Percentiles rank a stretch among this genome's conserved stretches.
phyloP scores from a whole-genome alignment of 1,140 invertebrate genomes.

The Drosophila tristis region DNA sequence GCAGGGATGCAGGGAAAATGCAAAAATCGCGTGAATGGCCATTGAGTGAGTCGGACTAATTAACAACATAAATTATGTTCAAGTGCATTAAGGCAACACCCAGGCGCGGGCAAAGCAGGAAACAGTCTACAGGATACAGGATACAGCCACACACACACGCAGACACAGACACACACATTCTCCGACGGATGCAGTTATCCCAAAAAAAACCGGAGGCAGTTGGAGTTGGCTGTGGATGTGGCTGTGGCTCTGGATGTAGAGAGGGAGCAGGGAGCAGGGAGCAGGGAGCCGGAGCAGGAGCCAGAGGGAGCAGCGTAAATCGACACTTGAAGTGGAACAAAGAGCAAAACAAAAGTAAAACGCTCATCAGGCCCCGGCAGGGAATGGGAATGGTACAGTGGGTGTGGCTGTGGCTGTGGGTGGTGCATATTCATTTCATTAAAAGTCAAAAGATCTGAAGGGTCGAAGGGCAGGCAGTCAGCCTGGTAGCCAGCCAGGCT shows the following conservation, averaged over 20 bases:
- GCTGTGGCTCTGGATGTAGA: background rate
- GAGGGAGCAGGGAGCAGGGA: background rate
- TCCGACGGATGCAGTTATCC: conserved; percentile 47
- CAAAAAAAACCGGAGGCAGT: conserved; percentile 10
- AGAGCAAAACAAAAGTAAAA: conserved; percentile 43
- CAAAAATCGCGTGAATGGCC: conserved; percentile 59
- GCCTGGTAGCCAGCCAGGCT: conserved; percentile 18
- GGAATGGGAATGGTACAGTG: background rate
- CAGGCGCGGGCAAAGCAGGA: conserved; percentile 9
- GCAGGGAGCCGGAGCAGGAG: conserved; percentile 1
- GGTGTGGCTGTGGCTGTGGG: background rate
- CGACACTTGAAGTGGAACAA: conserved; percentile 70
- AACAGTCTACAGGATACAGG: conserved; percentile 10
- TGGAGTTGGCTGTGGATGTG: background rate
- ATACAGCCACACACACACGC: conserved; percentile 9
- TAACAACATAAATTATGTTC: conserved; percentile 82
- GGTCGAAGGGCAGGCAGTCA: background rate
- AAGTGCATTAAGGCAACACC: conserved; percentile 74
- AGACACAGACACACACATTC: conserved; percentile 28
- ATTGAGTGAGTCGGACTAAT: conserved; percentile 65
- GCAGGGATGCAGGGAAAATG: conserved; percentile 19
- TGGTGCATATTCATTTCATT: conserved; percentile 76
- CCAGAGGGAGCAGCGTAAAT: conserved; percentile 63
- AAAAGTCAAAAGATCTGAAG: conserved; percentile 75
- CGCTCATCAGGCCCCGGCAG: conserved; percentile 13